Percentiles rank a stretch among this genome's conserved stretches.
Evolutionary conservation across 2,797 vertebrate genomes (phyloP).

Genomic region (Myiotriccus ornatus): DNA sequence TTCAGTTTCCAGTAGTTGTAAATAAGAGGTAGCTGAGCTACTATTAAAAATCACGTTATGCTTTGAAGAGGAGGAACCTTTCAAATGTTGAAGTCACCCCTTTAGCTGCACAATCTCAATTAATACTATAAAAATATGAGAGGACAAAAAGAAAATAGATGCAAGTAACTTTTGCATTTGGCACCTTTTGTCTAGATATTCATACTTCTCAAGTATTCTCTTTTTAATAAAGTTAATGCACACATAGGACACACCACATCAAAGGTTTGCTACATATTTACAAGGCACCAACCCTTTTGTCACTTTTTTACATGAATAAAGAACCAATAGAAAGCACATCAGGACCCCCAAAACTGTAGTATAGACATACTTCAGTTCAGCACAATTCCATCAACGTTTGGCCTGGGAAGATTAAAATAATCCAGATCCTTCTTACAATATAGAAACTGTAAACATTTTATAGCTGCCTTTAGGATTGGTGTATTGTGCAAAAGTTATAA

Average conservation of each 20-base stretch:
- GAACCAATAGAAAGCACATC: constrained; percentile 74
- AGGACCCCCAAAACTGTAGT: constrained; percentile 70
- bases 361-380: constrained; percentile 77
- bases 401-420: constrained; percentile 80
- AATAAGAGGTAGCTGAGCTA: constrained; percentile 78
- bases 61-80: constrained; percentile 73
- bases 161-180: constrained; percentile 79
- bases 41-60: constrained; percentile 65
- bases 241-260: constrained; percentile 77
- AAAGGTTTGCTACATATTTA: constrained; percentile 82
- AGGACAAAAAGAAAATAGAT: constrained; percentile 69
- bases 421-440: constrained; percentile 78
- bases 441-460: constrained; percentile 88
- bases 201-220: constrained; percentile 79
- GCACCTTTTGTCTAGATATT: constrained; percentile 79
- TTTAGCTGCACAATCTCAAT: constrained; percentile 72
- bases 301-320: constrained; percentile 74
- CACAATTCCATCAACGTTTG: constrained; percentile 74
- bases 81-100: constrained; percentile 70
- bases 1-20: constrained; percentile 77
- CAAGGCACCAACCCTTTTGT: constrained; percentile 83
- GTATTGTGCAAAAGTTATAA: constrained; percentile 93
- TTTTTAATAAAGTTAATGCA: constrained; percentile 81
- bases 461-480: constrained; percentile 94
- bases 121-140: constrained; percentile 77